Percentiles rank a stretch among this genome's conserved stretches.
These are phyloP conservation scores for Myripristis murdjan DNA, from an alignment of 2,797 vertebrate species.

Conservation along the genomic window DNA sequence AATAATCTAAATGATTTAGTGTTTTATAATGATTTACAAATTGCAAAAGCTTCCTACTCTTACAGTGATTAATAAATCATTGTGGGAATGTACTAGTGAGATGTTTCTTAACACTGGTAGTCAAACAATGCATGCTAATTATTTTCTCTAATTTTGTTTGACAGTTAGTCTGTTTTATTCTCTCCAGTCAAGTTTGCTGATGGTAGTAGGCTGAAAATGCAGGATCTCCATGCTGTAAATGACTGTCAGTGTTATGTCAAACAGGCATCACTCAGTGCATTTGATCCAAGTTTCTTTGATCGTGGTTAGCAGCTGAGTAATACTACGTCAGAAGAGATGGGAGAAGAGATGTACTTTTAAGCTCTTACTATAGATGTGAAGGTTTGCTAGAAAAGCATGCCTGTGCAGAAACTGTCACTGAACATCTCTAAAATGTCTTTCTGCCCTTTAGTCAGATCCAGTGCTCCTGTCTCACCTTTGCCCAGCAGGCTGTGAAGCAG, in stretches of 20 bases:
- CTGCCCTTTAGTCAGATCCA: constrained; percentile 8
- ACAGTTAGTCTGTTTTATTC: no score
- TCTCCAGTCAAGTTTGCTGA: neutral
- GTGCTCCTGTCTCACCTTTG: neutral
- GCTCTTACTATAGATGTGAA: neutral
- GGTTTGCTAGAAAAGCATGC: no score
- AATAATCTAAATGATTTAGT: neutral
- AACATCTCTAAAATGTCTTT: neutral
- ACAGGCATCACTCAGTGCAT: neutral
- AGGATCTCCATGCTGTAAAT: neutral
- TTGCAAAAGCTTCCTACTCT: constrained; percentile 4
- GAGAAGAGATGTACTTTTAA: no score
- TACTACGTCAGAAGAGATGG: no score
- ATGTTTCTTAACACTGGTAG: neutral
- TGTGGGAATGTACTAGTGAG: neutral
- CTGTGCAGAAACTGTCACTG: neutral
- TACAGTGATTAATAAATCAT: constrained; percentile 10
- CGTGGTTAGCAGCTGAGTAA: neutral
- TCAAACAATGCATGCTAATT: neutral
- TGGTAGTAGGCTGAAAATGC: neutral
- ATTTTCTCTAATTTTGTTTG: no score
- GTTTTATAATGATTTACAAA: neutral
- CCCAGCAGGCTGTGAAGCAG: constrained; percentile 19
- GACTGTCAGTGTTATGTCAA: neutral
- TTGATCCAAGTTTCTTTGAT: neutral